phyloP scores from a whole-genome alignment of 2,113 vertebrate genomes.

The Okapia johnstoni region DNA sequence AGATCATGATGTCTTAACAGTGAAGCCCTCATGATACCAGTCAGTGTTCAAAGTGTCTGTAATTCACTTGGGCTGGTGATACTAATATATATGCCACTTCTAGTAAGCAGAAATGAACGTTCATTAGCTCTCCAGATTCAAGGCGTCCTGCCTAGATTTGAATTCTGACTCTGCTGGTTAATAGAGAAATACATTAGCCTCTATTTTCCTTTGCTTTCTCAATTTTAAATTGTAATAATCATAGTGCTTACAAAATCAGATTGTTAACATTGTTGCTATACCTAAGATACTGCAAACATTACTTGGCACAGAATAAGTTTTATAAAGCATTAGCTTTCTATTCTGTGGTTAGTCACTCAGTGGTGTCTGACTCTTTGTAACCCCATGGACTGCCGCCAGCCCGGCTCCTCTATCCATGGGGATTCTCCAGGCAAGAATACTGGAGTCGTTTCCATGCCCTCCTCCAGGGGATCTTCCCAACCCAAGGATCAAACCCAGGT shows the following conservation, averaged over 20 bases:
- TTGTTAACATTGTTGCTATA: not conserved
- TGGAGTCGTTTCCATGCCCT: not conserved
- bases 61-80: not conserved
- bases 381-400: not conserved
- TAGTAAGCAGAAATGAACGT: not conserved
- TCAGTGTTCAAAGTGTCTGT: not conserved
- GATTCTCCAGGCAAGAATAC: not conserved
- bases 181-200: not conserved
- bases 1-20: not conserved
- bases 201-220: not conserved
- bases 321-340: not conserved
- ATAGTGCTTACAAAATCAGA: not conserved
- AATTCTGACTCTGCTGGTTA: not conserved
- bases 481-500: not conserved
- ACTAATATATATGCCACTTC: not conserved
- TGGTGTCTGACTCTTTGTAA: not conserved
- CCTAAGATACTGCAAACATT: not conserved
- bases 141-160: not conserved
- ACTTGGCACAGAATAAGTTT: not conserved
- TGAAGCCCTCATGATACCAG: not conserved
- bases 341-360: not conserved
- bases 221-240: not conserved
- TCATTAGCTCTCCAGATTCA: not conserved
- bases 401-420: not conserved
- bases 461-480: not conserved